Evolutionary conservation across 2,113 vertebrate species (phyloP), one percentile per base, ranked within the genome.

Genomic region (Cranoglanis bouderius): DNA sequence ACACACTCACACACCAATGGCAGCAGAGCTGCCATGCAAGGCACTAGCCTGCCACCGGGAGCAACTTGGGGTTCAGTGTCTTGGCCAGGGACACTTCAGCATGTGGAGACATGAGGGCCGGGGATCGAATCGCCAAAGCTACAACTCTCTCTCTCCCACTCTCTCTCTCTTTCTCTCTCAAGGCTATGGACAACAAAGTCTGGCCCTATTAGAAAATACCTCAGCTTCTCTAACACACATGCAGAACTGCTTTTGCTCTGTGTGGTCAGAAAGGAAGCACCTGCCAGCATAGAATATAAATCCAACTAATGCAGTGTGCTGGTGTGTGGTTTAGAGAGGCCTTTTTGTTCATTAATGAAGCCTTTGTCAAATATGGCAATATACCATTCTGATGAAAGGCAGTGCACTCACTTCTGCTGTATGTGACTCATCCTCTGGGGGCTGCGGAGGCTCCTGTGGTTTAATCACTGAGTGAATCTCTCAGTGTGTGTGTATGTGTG

Each of bases 351-450:
- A 89, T 85, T 87, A 87, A 89, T 92, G 91, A 93, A 83, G 18
- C 90, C 86, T 93, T 91, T 43, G 85, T 91, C 90, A 88, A 91
- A 90, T 38, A 74, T 88, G 72, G 85, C 77, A 85, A 74, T 77
- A 80, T 90, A 85, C 88, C 90, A 92, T 92, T 92, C 86, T 90
- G 92, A 81, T 85, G 74, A 29, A 67, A 90, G 88, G 88, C 70
- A 92, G 93, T 70, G n/a, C 84, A 92, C 90, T 91, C 90, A 90
- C 92, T 86, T 90, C 91, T 92, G 84, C 88, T 88, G 75, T 57
- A 90, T 89, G 88, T 92, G 93, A 94, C 90, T 92, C 92, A 92
- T 92, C 86, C 87, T 85, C 84, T 81, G 55, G 84, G 67, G 53
- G 63, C 78, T 83, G 57, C 65, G 61, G 65, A 87, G 89, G 16